Conservation (phyloP, 2,797 vertebrate genomes). For the Argya squamiceps region DNA sequence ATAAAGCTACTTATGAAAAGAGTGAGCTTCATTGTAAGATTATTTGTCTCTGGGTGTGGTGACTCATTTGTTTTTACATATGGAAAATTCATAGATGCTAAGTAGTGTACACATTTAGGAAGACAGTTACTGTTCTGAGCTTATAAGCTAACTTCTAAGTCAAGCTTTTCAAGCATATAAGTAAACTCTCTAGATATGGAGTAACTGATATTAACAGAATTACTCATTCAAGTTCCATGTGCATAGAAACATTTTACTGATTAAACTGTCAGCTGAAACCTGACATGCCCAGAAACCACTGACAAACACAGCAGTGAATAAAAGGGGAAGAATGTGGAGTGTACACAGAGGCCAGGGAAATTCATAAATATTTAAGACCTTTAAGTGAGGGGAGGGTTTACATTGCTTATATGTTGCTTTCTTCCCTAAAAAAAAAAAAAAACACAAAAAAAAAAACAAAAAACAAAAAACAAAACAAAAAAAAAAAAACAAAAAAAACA, state of each 20-base stretch:
- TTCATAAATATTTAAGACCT: conserved; percentile 1
- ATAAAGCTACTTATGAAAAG: background rate
- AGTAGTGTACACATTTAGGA: background rate
- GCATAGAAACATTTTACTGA: background rate
- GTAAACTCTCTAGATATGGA: background rate
- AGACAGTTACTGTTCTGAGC: background rate
- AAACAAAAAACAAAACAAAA: background rate
- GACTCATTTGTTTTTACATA: background rate
- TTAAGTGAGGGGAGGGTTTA: background rate
- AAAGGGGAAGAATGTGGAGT: background rate
- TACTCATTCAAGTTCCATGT: background rate
- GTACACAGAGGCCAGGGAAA: background rate
- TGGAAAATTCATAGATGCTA: background rate
- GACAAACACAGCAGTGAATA: background rate
- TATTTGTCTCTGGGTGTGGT: background rate
- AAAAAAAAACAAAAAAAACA: background rate
- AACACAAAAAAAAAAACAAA: background rate
- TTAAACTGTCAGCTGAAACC: background rate
- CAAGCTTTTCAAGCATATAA: background rate
- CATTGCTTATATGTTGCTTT: background rate
- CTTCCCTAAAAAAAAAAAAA: background rate
- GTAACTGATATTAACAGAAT: background rate
- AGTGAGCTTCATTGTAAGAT: background rate
- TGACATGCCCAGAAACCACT: background rate
- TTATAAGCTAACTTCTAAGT: background rate